These are phyloP conservation scores for Trachelus troglodyta DNA, from an alignment of 2,888 invertebrate species.

Conservation along the genomic window DNA sequence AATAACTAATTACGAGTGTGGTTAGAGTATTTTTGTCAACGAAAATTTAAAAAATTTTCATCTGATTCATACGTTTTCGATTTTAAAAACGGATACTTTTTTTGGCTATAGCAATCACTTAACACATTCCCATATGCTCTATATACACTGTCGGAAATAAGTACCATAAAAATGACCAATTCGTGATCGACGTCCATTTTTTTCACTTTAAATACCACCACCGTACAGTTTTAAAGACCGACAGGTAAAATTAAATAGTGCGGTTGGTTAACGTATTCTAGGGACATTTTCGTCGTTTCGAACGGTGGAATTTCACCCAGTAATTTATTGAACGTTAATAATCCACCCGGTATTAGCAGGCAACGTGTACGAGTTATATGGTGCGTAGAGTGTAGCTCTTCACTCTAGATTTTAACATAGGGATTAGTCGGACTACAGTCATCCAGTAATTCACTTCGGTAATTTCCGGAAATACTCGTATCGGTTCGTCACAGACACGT, in stretches of 20 bases:
- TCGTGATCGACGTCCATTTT: not conserved
- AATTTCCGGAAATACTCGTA: not conserved
- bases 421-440: not conserved
- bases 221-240: not conserved
- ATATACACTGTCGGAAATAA: not conserved
- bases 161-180: not conserved
- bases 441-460: not conserved
- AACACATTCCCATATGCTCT: not conserved
- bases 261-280: constrained; percentile 35
- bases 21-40: not conserved
- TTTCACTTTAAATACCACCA: not conserved
- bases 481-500: not conserved
- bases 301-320: constrained; percentile 26
- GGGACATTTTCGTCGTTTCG: constrained; percentile 41
- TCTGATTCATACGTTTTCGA: not conserved
- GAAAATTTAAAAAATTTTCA: not conserved
- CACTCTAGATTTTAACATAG: not conserved
- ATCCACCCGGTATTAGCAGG: constrained; percentile 34
- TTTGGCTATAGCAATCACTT: not conserved
- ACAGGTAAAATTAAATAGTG: constrained; percentile 40
- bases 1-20: not conserved
- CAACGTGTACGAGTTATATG: constrained; percentile 19
- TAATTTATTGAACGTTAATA: constrained; percentile 41
- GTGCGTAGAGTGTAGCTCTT: constrained; percentile 10
- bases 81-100: not conserved